phyloP scores from a whole-genome alignment of 2,797 vertebrate genomes.

The Anomalospiza imberbis region DNA sequence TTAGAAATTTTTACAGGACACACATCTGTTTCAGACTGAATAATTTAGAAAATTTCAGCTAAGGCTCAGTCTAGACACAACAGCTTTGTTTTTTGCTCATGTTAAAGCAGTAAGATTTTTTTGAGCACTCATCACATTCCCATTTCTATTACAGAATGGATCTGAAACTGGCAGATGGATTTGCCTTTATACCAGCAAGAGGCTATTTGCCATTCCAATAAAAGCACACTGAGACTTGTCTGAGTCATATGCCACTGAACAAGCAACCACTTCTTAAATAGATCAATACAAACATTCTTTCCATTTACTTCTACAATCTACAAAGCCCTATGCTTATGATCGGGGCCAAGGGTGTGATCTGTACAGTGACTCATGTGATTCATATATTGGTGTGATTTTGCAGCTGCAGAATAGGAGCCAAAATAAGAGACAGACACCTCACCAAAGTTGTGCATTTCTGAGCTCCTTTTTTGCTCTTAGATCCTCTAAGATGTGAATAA shows the following conservation, averaged over 20 bases:
- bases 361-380: neutral
- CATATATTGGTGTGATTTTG: neutral
- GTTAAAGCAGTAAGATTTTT: neutral
- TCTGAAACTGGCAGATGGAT: neutral
- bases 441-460: neutral
- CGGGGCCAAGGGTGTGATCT: neutral
- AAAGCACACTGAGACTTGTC: slow-evolving; percentile 3
- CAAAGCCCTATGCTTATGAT: neutral
- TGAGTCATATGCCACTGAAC: neutral
- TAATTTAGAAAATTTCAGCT: neutral
- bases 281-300: neutral
- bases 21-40: slow-evolving; percentile 13
- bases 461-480: neutral
- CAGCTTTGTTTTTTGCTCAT: neutral
- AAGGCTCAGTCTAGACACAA: neutral
- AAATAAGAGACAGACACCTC: neutral
- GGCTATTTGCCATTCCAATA: neutral
- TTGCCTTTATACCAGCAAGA: slow-evolving; percentile 20
- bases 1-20: slow-evolving; percentile 14
- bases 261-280: neutral
- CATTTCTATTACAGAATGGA: neutral
- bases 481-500: neutral
- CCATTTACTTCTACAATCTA: neutral
- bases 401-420: neutral
- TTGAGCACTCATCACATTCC: neutral